These are phyloP conservation scores for Papilio demoleus DNA, from an alignment of 2,888 invertebrate species.

Conservation along the genomic window DNA sequence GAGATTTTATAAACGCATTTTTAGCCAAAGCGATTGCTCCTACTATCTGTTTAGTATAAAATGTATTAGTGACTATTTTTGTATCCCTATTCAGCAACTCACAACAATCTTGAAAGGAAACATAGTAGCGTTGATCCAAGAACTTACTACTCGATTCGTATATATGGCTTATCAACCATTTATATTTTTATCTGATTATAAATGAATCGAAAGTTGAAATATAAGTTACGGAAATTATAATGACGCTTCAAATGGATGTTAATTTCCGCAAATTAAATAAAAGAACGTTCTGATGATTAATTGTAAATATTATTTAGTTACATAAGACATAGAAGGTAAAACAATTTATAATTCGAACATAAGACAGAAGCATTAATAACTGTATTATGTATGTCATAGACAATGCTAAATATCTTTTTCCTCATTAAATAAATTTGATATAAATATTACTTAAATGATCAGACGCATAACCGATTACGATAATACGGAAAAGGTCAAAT, in stretches of 20 bases:
- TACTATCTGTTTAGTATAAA: not conserved
- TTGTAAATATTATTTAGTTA: not conserved
- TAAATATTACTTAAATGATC: slow-evolving; percentile 15
- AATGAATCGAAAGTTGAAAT: not conserved
- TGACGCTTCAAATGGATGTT: not conserved
- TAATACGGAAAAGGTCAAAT: slow-evolving; percentile 28
- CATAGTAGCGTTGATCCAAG: no score
- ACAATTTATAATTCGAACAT: not conserved
- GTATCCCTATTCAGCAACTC: no score
- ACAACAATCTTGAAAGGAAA: no score
- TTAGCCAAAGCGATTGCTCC: not conserved
- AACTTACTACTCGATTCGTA: no score
- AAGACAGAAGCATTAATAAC: not conserved
- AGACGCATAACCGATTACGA: slow-evolving; percentile 29
- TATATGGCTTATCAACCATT: no score
- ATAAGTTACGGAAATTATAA: not conserved
- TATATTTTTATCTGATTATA: not conserved
- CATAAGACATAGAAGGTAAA: slow-evolving; percentile 6
- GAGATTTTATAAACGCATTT: not conserved
- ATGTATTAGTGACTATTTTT: no score
- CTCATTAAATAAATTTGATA: slow-evolving; percentile 21
- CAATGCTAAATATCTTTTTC: not conserved
- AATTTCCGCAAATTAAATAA: slow-evolving; percentile 2
- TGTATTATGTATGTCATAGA: not conserved
- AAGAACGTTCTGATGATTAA: not conserved